Base-by-base conservation (phyloP, 2,888 invertebrate genomes). In the Elmis aenea region DNA sequence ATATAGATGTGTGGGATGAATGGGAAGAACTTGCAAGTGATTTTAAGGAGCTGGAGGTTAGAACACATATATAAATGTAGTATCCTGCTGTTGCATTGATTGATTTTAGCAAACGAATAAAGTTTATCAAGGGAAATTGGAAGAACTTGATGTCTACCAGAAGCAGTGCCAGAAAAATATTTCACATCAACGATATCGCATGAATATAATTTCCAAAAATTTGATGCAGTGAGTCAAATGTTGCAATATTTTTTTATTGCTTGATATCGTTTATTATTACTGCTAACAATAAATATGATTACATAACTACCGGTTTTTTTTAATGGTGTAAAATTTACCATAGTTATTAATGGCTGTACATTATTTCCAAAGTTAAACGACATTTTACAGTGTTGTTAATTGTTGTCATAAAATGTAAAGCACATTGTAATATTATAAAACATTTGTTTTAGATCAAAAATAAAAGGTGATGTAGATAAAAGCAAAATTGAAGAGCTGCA, bases 141-240 rank as follows among this genome's bases (percentile, higher is more conserved):
- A 92, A 54, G 85, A 90, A 65, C 75, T 95, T 16, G 79, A 83
- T 29, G 80, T 81, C 50, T 72, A 88, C 25, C 95, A 95, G 66
- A 81, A 83, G 58, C 79, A 86, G 77, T 94, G 94, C 68, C 71
- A 86, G 55, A 87, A 87, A 64, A 89, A 89, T 58, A 80, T 96
- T 50, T 80, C 79, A 51, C 95, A 96, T 69, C 95, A 96, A 65
- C 80, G 85, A 54, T 95, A 96, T 70, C 80, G 93, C 44, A 79
- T 95, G 71, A 80, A 81, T 22, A 77, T 88, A 60, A 87, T 97
- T 58, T 72, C 75, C 16, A 81, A 81, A 54, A 79, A 83, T 31
- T 62, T 94, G 33, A 84, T 83, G 71, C 83, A 80, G 93, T 93
- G 74, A 79, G 82, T 69, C 22, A 18, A 6, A 2, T 11, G 13